Evolutionary conservation across 2,797 vertebrate genomes (phyloP).

Genomic region (Champsocephalus gunnari): DNA sequence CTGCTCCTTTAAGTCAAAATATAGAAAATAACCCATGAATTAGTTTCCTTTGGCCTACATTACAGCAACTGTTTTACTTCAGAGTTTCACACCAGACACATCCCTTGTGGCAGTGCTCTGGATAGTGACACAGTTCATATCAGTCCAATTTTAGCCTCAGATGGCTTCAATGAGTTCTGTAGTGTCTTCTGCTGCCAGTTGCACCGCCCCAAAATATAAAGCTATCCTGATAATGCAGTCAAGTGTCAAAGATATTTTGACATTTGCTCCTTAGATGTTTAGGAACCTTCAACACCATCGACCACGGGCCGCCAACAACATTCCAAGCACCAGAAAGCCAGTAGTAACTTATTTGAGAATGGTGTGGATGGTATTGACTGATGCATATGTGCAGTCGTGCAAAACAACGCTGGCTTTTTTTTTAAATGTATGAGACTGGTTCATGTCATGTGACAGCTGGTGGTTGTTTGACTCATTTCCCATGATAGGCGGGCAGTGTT

Average conservation of each 20-base stretch:
- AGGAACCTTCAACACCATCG: neutral
- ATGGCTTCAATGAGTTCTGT: neutral
- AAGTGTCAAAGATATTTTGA: constrained; percentile 25
- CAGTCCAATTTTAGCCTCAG: constrained; percentile 15
- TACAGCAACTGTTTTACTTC: constrained; percentile 11
- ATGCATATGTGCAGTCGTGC: neutral
- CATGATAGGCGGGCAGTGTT: constrained; percentile 42
- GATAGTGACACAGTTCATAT: constrained; percentile 27
- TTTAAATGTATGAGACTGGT: neutral
- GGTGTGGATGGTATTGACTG: constrained; percentile 2
- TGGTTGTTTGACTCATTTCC: constrained; percentile 45
- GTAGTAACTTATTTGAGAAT: neutral
- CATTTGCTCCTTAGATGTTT: constrained; percentile 4
- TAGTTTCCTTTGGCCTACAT: constrained; percentile 33
- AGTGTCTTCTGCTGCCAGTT: neutral
- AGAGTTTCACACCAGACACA: constrained; percentile 32
- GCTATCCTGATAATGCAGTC: constrained; percentile 12
- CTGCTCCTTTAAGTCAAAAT: neutral
- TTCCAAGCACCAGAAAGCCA: constrained; percentile 17
- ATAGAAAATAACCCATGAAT: constrained; percentile 14
- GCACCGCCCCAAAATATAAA: neutral
- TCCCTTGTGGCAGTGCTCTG: constrained; percentile 5
- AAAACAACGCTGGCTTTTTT: neutral
- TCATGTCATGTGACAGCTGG: constrained; percentile 14
- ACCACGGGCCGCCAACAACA: neutral